Evolutionary conservation across 2,113 vertebrate species (phyloP).

Genomic region (Hippocampus zosterae): DNA sequence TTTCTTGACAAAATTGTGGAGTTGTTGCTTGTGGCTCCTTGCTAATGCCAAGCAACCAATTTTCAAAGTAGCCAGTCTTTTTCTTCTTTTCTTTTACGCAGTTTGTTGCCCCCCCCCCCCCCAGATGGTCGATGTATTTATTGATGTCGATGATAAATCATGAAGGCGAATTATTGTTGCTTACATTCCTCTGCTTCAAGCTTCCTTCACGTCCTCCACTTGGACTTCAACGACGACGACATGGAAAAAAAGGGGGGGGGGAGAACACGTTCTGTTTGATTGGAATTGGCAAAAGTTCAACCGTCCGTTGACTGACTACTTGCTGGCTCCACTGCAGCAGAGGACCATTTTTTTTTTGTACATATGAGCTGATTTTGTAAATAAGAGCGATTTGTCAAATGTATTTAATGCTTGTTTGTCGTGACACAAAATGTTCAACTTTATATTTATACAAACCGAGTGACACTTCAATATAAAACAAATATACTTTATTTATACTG

Average conservation of each 20-base stretch:
- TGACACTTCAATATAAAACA: constrained; percentile 80
- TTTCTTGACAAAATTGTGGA: too few relatives aligned
- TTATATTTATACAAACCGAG: constrained; percentile 93
- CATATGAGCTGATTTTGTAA: constrained; percentile 74
- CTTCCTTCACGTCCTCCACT: constrained; percentile 23
- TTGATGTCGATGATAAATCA: neutral
- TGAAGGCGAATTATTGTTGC: neutral
- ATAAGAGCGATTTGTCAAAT: constrained; percentile 84
- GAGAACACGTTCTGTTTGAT: neutral
- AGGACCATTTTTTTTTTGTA: constrained; percentile 81
- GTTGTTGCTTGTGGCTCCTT: too few relatives aligned
- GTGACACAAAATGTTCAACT: constrained; percentile 79
- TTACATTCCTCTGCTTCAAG: constrained; percentile 59
- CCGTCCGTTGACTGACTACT: neutral
- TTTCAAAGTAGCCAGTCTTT: constrained; percentile 11
- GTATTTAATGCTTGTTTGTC: constrained; percentile 92
- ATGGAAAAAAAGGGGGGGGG: neutral
- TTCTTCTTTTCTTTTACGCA: neutral
- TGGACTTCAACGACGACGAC: constrained; percentile 8
- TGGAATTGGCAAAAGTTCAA: too few relatives aligned
- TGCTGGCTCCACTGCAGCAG: constrained; percentile 59
- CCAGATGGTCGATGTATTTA: neutral
- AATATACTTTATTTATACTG: constrained; percentile 84
- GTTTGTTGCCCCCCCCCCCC: neutral
- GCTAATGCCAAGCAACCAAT: neutral